Evolutionary conservation across 2,888 invertebrate genomes (phyloP).

Genomic region (Eristalis intricaria): DNA sequence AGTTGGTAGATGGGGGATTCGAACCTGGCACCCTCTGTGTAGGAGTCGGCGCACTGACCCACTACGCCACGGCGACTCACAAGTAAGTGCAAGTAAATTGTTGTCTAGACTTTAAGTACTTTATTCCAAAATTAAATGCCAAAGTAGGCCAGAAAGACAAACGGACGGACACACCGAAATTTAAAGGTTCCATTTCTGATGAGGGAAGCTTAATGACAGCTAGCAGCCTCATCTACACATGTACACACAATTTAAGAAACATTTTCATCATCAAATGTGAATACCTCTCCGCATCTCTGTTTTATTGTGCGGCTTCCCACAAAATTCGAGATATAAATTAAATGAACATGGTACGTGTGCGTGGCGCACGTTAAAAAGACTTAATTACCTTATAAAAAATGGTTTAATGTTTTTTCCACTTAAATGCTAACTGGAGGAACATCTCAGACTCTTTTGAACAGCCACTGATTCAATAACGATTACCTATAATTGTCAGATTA

Average conservation of each 20-base stretch:
- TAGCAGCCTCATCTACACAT: background rate
- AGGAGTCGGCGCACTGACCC: too few relatives aligned
- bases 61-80: too few relatives aligned
- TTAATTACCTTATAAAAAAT: slow-evolving; percentile 4
- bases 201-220: too few relatives aligned
- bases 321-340: background rate
- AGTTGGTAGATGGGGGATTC: too few relatives aligned
- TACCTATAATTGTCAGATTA: background rate
- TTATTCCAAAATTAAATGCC: too few relatives aligned
- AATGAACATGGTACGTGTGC: background rate
- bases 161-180: too few relatives aligned
- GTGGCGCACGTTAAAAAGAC: background rate
- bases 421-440: background rate
- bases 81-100: too few relatives aligned
- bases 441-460: background rate
- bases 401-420: background rate
- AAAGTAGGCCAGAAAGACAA: too few relatives aligned
- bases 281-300: background rate
- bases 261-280: background rate
- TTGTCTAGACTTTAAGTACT: too few relatives aligned
- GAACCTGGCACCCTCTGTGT: too few relatives aligned
- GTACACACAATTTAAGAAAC: background rate
- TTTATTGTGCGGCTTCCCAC: background rate
- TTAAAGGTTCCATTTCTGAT: too few relatives aligned
- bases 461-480: background rate